These are phyloP conservation scores for Chloroceryle aenea DNA, from an alignment of 2,113 vertebrate species.

Conservation along the genomic window DNA sequence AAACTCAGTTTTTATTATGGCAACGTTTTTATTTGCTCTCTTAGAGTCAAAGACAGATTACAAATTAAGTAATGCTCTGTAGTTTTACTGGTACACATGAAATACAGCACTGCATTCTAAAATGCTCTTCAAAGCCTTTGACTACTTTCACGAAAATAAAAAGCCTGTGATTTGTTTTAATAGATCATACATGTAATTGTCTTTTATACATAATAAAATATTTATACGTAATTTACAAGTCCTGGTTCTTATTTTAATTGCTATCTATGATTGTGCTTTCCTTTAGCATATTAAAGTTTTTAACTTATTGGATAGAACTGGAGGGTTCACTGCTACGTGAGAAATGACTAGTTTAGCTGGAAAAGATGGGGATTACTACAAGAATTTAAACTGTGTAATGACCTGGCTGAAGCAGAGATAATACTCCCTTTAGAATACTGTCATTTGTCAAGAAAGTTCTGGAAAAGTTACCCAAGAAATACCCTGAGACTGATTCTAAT, in stretches of 20 bases:
- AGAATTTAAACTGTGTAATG: neutral
- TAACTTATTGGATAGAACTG: neutral
- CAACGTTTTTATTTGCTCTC: neutral
- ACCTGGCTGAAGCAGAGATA: neutral
- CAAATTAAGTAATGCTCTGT: neutral
- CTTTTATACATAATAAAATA: constrained; percentile 64
- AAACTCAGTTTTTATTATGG: neutral
- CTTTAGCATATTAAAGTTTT: neutral
- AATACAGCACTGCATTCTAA: neutral
- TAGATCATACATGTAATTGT: constrained; percentile 2
- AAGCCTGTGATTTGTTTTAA: constrained; percentile 26
- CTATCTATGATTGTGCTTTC: neutral
- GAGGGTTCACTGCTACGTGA: neutral
- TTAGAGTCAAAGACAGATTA: neutral
- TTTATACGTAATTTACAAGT: constrained; percentile 20
- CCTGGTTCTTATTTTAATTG: neutral
- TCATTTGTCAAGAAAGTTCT: neutral
- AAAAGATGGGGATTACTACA: neutral
- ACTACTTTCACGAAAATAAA: neutral
- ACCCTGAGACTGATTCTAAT: neutral
- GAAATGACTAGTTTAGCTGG: neutral
- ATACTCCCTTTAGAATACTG: neutral
- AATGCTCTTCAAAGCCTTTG: neutral
- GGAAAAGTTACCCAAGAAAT: neutral
- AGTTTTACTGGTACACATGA: neutral